Evolutionary conservation across 2,888 invertebrate species (phyloP), one percentile per base, ranked within the genome.

Genomic region (Nematopogon swammerdamellus): DNA sequence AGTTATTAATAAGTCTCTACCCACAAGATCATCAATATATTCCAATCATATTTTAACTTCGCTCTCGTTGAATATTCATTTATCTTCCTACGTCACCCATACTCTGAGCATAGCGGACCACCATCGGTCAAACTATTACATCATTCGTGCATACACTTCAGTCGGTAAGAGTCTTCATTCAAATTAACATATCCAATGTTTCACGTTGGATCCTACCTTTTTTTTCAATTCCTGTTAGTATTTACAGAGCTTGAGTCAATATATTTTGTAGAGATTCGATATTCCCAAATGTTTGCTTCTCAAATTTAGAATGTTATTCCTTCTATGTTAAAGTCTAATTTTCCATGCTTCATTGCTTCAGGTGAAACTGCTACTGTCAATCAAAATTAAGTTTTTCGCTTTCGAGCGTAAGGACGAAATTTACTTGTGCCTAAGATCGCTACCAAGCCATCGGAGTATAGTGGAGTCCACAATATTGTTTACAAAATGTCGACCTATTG

Each of bases 201-300:
- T 73, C 73, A 68, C 69, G 72, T 68, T 68, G 69, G 73, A 72
- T 72, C 67, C 71, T 72, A 72, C 65, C 73, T 70, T 72, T 70
- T 76, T 77, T 75, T 72, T 70, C 74, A 75, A 74, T 74, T 70
- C 68, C 70, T 77, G 75, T 76, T 74, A 75, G 65, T 76, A 66
- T 75, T 75, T 75, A 77, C 74, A 70, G 72, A 76, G 72, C 74
- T 64, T 70, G 66, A 68, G 73, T 74, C 71, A 75, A 76, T 68
- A 73, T 61, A 61, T 46, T 48, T 61, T 64, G 65, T 59, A 63
- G 71, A 36, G 36, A 36, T 36, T 36, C 36, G 36, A 14, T 36
- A 14, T 36, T 36, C 11, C 3, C 6, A 36, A 3, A 36, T 36
- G 4, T 36, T 25, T 25, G 25, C 5, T n/a, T n/a, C n/a, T n/a